Evolutionary conservation across 2,113 vertebrate genomes (phyloP).

Genomic region (Ia io): DNA sequence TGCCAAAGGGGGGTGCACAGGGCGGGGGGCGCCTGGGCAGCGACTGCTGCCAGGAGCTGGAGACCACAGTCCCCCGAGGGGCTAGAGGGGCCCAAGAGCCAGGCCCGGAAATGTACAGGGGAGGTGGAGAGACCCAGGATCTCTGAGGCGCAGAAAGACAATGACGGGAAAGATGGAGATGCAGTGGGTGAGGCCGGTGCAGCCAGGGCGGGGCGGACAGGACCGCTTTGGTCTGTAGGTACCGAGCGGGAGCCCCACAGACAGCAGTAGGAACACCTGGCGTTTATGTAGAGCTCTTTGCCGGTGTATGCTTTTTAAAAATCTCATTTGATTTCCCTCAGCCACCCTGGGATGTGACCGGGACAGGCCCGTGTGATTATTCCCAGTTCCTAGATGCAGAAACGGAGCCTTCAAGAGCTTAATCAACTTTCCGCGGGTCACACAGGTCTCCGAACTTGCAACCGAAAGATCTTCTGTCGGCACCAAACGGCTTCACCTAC

Average conservation of each 20-base stretch:
- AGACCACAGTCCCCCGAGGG: constrained; percentile 23
- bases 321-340: neutral
- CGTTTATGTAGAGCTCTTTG: neutral
- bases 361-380: neutral
- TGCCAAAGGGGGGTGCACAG: constrained; percentile 73
- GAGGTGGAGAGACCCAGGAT: constrained; percentile 4
- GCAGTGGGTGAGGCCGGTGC: constrained; percentile 60
- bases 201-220: constrained; percentile 54
- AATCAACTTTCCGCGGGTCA: neutral
- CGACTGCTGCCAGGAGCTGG: constrained; percentile 5
- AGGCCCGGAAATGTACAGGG: constrained; percentile 42
- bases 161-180: constrained; percentile 67
- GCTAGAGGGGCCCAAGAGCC: neutral
- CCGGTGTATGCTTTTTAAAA: neutral
- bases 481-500: neutral
- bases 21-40: constrained; percentile 69
- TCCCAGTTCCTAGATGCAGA: neutral
- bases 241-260: neutral
- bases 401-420: neutral
- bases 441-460: neutral
- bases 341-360: neutral
- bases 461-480: neutral
- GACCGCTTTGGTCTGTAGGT: constrained; percentile 13
- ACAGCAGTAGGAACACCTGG: neutral
- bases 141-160: neutral